A percentile compares a stretch with the other conserved stretches of the same genome.
These are phyloP conservation scores for Mythimna impura DNA, from an alignment of 2,888 invertebrate genomes.

Conservation along the genomic window DNA sequence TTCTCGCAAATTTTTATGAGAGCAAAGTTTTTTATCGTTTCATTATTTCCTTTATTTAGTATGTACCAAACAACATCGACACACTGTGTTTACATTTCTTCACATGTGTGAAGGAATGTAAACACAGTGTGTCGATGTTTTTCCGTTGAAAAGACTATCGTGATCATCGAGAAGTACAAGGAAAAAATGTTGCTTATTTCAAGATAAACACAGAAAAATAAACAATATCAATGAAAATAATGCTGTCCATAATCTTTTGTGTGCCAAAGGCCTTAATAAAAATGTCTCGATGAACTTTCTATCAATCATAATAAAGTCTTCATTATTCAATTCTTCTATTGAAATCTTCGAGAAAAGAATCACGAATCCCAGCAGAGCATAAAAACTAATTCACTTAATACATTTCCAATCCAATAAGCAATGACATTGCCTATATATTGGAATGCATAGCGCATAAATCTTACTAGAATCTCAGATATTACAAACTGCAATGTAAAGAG, in stretches of 20 bases:
- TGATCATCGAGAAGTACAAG: constrained; percentile 19
- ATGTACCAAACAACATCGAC: background rate
- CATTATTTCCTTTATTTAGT: background rate
- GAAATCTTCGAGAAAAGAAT: background rate
- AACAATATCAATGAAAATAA: no score
- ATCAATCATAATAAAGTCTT: background rate
- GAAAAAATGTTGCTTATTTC: background rate
- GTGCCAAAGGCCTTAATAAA: background rate
- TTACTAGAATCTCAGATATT: constrained; percentile 32
- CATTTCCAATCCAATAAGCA: constrained; percentile 32
- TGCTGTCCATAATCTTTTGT: no score
- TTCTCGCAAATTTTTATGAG: constrained; percentile 18
- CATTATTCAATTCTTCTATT: background rate
- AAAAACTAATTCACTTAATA: constrained; percentile 21
- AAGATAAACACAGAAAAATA: background rate
- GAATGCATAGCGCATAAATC: constrained; percentile 43
- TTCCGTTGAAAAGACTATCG: constrained; percentile 1
- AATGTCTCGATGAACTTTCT: background rate
- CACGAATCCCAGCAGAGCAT: background rate
- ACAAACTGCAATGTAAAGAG: constrained; percentile 34
- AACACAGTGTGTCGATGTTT: constrained; percentile 15
- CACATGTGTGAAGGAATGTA: background rate
- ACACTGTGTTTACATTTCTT: no score
- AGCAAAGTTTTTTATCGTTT: constrained; percentile 41
- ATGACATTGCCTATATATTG: constrained; percentile 30